A percentile compares a stretch with the other conserved stretches of the same genome.
phyloP scores from a whole-genome alignment of 2,888 invertebrate genomes.

The Andrena minutula region DNA sequence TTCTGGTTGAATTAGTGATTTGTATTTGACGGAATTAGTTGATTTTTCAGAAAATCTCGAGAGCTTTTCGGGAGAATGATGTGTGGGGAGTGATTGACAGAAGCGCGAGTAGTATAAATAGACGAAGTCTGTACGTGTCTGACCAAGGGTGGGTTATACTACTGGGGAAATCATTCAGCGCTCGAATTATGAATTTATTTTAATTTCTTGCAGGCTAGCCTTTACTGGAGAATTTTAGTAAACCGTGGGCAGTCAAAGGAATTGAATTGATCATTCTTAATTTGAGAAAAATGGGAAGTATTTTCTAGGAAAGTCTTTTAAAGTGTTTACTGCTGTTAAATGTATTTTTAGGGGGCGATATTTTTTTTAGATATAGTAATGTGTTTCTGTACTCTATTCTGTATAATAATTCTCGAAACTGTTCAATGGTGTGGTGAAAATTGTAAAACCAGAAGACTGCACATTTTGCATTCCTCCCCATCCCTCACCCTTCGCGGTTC shows the following conservation, averaged over 20 bases:
- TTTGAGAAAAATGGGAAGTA: background rate
- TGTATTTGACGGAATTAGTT: background rate
- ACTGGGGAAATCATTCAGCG: conserved; percentile 13
- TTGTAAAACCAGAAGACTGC: conserved; percentile 17
- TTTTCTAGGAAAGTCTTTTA: background rate
- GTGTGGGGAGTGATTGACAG: background rate
- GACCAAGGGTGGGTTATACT: conserved; percentile 5
- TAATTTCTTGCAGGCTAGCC: background rate
- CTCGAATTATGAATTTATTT: background rate
- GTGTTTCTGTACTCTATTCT: no score
- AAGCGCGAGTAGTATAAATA: background rate
- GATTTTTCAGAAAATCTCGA: background rate
- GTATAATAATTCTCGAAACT: no score
- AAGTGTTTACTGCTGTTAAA: background rate
- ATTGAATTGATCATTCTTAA: background rate
- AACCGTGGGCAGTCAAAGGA: background rate
- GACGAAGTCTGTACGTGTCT: background rate
- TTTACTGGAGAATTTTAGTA: background rate
- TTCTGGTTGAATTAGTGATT: background rate
- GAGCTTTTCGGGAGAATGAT: background rate
- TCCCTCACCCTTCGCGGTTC: background rate
- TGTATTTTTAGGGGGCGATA: no score
- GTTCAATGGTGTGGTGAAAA: background rate
- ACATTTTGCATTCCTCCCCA: background rate
- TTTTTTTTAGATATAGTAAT: no score